phyloP scores from a whole-genome alignment of 30 jellyfish, hydroid and myxozoan genomes.

The Aurelia sp. region DNA sequence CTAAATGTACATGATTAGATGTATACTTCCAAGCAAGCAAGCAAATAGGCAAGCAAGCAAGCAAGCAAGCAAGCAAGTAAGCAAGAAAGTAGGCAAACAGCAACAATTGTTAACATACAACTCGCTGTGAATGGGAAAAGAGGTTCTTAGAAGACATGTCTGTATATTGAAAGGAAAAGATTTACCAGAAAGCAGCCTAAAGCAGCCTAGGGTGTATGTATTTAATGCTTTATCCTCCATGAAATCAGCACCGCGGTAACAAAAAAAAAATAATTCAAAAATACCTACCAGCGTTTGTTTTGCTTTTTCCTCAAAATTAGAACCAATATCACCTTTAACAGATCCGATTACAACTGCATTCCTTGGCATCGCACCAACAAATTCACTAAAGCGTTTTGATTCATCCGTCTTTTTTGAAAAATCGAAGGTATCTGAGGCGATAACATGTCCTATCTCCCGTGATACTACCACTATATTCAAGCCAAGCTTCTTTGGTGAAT shows the following conservation, averaged over 20 bases:
- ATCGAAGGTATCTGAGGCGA: constrained; percentile 5
- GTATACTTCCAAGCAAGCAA: too few species aligned
- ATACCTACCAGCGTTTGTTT: background rate
- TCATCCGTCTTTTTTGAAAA: background rate
- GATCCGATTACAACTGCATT: constrained; percentile 24
- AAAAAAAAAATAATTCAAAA: background rate
- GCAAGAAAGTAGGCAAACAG: too few species aligned
- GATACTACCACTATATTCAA: constrained; percentile 26
- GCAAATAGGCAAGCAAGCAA: too few species aligned
- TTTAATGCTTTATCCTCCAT: too few species aligned
- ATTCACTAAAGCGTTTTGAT: background rate
- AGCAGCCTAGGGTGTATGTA: too few species aligned
- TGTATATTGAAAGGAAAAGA: too few species aligned
- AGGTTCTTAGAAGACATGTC: too few species aligned
- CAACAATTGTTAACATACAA: too few species aligned
- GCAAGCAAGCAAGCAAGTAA: too few species aligned
- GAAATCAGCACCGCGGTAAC: background rate
- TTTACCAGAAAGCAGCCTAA: too few species aligned
- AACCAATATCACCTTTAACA: constrained; percentile 24
- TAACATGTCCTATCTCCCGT: constrained; percentile 23
- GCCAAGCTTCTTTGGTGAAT: constrained; percentile 18
- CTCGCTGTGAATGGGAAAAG: too few species aligned
- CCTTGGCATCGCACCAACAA: background rate
- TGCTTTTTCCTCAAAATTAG: constrained; percentile 5
- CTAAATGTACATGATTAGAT: too few species aligned